Percentiles rank a stretch among this genome's conserved stretches.
Evolutionary conservation across 2,797 vertebrate species (phyloP).

Genomic region (Gallirallus australis): DNA sequence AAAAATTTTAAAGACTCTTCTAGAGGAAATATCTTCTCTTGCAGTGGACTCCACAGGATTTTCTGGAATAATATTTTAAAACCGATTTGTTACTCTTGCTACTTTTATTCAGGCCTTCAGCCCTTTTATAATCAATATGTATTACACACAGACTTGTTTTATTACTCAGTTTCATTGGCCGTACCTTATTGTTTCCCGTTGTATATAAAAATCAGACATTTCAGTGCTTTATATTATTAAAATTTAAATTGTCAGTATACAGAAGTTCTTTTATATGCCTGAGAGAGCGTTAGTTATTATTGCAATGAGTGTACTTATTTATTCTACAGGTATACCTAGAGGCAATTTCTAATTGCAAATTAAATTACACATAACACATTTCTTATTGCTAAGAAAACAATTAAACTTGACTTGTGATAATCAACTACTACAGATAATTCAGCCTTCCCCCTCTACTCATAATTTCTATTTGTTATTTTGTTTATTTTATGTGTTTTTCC

Average conservation of each 20-base stretch:
- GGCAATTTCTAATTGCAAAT: background rate
- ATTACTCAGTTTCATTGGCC: background rate
- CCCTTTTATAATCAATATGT: background rate
- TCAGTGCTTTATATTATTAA: background rate
- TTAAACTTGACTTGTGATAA: background rate
- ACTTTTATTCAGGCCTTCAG: background rate
- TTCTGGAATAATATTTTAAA: background rate
- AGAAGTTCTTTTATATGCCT: background rate
- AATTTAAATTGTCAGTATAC: background rate
- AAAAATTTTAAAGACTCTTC: background rate
- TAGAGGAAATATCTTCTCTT: background rate
- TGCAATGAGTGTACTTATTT: background rate
- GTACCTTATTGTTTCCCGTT: background rate
- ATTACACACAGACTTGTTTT: background rate
- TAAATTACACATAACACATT: background rate
- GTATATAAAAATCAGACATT: background rate
- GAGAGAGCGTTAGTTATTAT: background rate
- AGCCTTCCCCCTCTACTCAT: background rate
- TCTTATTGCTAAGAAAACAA: background rate
- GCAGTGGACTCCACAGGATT: background rate
- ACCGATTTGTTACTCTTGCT: background rate
- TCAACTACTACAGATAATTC: background rate
- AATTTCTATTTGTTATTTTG: background rate
- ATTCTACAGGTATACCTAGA: background rate
- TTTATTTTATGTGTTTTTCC: background rate